These are phyloP conservation scores for Trachemys scripta DNA, from an alignment of 2,113 vertebrate species.

Conservation along the genomic window DNA sequence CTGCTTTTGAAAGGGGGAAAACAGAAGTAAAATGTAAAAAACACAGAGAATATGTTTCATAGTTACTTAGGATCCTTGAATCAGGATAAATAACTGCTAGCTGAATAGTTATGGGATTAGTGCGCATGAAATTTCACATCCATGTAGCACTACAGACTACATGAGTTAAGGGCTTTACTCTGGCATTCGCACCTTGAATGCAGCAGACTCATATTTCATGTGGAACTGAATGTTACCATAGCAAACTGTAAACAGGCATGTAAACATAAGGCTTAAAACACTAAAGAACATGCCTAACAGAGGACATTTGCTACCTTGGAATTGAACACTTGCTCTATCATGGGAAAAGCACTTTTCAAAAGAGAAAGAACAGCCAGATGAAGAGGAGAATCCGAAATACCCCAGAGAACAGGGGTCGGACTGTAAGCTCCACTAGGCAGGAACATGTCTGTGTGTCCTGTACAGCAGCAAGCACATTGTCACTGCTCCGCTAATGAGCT, in stretches of 20 bases:
- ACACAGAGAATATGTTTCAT: not conserved
- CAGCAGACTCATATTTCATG: not conserved
- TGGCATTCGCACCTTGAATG: not conserved
- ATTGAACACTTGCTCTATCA: not conserved
- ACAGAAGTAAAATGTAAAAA: not conserved
- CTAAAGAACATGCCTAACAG: not conserved
- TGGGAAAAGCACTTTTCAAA: not conserved
- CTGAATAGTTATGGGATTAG: not conserved
- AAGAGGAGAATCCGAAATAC: not conserved
- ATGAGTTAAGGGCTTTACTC: not conserved
- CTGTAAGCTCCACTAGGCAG: too few species aligned
- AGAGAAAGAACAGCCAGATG: not conserved
- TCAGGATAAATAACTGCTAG: not conserved
- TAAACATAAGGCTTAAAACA: not conserved
- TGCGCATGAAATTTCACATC: not conserved
- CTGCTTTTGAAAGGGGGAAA: not conserved
- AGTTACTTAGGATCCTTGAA: not conserved
- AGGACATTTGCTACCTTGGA: not conserved
- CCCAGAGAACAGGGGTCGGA: not conserved
- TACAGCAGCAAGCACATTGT: not conserved
- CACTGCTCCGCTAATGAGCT: not conserved
- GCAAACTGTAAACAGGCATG: not conserved
- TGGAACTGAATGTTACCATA: not conserved
- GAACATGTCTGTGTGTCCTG: too few species aligned
- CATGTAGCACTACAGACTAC: not conserved